These are phyloP conservation scores for Halictus ligatus DNA, from an alignment of 2,888 invertebrate genomes.

Conservation along the genomic window DNA sequence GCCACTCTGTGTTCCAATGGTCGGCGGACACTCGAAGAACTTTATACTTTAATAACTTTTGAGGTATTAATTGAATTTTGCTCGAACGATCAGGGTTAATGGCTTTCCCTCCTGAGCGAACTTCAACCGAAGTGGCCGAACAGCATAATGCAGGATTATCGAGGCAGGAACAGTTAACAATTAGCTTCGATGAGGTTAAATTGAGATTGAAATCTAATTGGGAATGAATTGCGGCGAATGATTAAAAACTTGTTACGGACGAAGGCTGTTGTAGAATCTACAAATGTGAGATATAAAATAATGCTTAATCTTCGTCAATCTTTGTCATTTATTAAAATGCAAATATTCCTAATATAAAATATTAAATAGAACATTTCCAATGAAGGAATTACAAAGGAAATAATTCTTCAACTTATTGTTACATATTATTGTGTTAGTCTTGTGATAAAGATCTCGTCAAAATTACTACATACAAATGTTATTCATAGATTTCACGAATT, in stretches of 20 bases:
- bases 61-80: slow-evolving; percentile 4
- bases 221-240: background rate
- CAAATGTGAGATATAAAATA: background rate
- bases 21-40: background rate
- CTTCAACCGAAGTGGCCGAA: slow-evolving; percentile 5
- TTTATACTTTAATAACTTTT: slow-evolving; percentile 6
- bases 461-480: background rate
- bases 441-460: too few species aligned
- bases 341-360: background rate
- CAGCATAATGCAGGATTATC: background rate
- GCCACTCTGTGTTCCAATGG: background rate
- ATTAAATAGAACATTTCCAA: background rate
- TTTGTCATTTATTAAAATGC: background rate
- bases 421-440: background rate
- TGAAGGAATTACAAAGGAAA: too few species aligned
- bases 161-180: slow-evolving; percentile 6
- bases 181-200: background rate
- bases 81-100: slow-evolving; percentile 1
- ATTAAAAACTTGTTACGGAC: background rate
- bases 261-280: background rate
- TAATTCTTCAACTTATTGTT: background rate
- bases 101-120: background rate
- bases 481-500: too few species aligned
- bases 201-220: slow-evolving; percentile 15
- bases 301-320: background rate